These are phyloP conservation scores for Nanorana parkeri DNA, from an alignment of 2,113 vertebrate species.

Conservation along the genomic window DNA sequence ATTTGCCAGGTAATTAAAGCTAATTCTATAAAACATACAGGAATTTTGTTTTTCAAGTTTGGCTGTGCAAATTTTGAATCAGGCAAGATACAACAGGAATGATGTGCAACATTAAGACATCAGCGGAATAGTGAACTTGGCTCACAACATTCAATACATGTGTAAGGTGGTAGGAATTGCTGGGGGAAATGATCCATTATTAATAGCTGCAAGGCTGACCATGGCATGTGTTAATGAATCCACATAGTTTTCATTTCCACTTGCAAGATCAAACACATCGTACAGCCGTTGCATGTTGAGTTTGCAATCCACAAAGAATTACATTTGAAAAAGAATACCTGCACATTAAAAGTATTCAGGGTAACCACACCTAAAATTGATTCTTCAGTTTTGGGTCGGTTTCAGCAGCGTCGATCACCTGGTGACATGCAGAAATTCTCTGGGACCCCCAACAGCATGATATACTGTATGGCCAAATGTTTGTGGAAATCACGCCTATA, in stretches of 20 bases:
- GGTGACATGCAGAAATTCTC: too few relatives aligned
- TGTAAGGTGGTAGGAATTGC: conserved; percentile 59
- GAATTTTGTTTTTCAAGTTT: background rate
- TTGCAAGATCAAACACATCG: conserved; percentile 25
- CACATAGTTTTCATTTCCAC: conserved; percentile 39
- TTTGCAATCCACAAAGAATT: background rate
- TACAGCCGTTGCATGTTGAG: background rate
- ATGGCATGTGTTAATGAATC: conserved; percentile 29
- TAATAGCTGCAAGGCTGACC: conserved; percentile 54
- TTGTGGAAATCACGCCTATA: too few relatives aligned
- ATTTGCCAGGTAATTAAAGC: background rate
- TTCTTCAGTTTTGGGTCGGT: too few relatives aligned
- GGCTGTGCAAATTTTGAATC: conserved; percentile 36
- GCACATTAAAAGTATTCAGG: too few relatives aligned
- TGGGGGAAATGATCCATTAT: conserved; percentile 33
- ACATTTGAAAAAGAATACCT: background rate
- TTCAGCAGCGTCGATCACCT: too few relatives aligned
- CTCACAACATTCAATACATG: conserved; percentile 60
- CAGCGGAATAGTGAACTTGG: conserved; percentile 53
- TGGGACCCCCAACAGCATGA: too few relatives aligned
- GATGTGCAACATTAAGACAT: conserved; percentile 51
- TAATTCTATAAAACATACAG: background rate
- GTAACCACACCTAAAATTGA: too few relatives aligned
- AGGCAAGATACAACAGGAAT: conserved; percentile 61
- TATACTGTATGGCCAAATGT: too few relatives aligned